Evolutionary conservation across 2,888 invertebrate species (phyloP).

Genomic region (Zhuqinia jingwanae): DNA sequence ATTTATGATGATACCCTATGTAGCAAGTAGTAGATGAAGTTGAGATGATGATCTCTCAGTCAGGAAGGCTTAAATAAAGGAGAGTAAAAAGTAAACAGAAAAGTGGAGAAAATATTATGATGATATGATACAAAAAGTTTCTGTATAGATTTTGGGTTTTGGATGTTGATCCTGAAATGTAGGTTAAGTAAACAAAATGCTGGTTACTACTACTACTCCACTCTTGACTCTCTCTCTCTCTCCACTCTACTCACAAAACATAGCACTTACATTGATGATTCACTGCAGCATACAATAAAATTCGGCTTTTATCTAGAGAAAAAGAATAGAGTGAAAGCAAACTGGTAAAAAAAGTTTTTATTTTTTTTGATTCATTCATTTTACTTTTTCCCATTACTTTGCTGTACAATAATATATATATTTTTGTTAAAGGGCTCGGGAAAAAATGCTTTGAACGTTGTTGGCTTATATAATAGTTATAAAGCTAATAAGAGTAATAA

Average conservation of each 20-base stretch:
- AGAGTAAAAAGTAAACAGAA: constrained; percentile 9
- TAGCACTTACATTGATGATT: neutral
- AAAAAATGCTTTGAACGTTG: neutral
- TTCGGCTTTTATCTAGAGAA: too few relatives aligned
- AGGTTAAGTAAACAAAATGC: constrained; percentile 46
- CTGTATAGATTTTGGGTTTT: neutral
- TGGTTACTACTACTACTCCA: too few relatives aligned
- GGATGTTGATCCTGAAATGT: neutral
- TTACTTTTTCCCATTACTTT: too few relatives aligned
- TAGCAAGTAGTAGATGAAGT: too few relatives aligned
- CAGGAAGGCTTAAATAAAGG: neutral
- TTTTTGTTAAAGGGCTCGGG: neutral
- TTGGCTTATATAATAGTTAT: too few relatives aligned
- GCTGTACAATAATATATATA: neutral
- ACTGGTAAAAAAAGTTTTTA: constrained; percentile 18
- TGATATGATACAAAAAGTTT: constrained; percentile 9
- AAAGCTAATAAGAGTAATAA: too few relatives aligned
- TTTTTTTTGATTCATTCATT: too few relatives aligned
- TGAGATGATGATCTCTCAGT: neutral
- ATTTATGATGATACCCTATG: neutral
- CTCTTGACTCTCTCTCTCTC: too few relatives aligned
- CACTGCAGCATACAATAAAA: too few relatives aligned
- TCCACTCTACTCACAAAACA: too few relatives aligned
- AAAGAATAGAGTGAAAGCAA: too few relatives aligned
- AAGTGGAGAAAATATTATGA: neutral